Base-by-base conservation (phyloP, 2,888 invertebrate species). In the Kryphioiulus occultus region DNA sequence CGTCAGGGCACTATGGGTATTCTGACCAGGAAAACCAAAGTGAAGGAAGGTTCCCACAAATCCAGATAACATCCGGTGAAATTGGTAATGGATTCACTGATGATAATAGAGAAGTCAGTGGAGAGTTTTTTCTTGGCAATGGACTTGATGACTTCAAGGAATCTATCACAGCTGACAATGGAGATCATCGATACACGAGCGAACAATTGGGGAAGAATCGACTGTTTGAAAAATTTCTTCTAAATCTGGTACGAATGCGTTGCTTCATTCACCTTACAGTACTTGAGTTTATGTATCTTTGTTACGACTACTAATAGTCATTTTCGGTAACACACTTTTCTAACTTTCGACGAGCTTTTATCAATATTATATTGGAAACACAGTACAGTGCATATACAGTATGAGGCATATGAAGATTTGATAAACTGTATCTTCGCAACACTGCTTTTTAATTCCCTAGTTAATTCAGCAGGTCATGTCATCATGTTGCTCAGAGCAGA, bases 81-180 rank as follows among this genome's bases (percentile, higher is more conserved):
- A 19, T 59, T 59, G 59, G n/a, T 59, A 59, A 59, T 59, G 59
- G 59, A 59, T 59, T 59, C 59, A 1, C 68, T 68, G 68, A 47
- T 47, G 47, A 26, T 68, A 68, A 68, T 68, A 68, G 68, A 22
- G 68, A 22, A 68, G 7, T 26, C 22, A 68, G 68, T 22, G 68
- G 5, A 68, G 68, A 26, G 10, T 68, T 68, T 68, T 68, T 68
- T 68, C n/a, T 68, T 26, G 26, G 3, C 9, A 22, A 68, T 68
- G 68, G 68, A 68, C 68, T 68, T 26, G 68, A 68, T 68, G 68
- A 68, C 68, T 68, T 68, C 68, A 26, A 22, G 26, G 68, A 68
- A 68, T 5, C 68, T 26, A 26, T 68, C 68, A 22, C 68, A 0
- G 7, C 26, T 26, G 68, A 68, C 68, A 68, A 10, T 2, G 26